phyloP scores from a whole-genome alignment of 2,113 vertebrate genomes.

The Leptobrachium leishanense region DNA sequence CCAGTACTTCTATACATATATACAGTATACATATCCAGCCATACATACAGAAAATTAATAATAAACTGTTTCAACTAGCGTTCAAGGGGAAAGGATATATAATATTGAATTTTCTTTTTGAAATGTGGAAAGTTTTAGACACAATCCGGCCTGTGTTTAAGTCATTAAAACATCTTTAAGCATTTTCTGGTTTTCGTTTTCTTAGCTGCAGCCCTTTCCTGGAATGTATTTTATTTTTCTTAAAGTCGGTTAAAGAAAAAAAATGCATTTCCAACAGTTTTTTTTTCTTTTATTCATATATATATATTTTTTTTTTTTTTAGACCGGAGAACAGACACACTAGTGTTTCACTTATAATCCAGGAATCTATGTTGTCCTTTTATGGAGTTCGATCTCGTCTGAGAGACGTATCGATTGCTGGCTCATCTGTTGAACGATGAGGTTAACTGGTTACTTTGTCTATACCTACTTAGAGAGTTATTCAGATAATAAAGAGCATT shows the following conservation, averaged over 20 bases:
- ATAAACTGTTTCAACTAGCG: constrained; percentile 21
- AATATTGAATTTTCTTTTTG: constrained; percentile 64
- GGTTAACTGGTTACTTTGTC: constrained; percentile 50
- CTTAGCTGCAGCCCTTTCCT: constrained; percentile 74
- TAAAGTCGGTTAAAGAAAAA: constrained; percentile 62
- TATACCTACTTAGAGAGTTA: constrained; percentile 47
- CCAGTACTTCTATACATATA: neutral
- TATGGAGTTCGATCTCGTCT: constrained; percentile 71
- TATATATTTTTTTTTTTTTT: constrained; percentile 14
- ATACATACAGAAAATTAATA: neutral
- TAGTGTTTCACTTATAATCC: constrained; percentile 73
- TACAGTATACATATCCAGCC: neutral
- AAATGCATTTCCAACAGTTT: constrained; percentile 64
- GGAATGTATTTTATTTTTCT: constrained; percentile 79
- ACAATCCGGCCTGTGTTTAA: constrained; percentile 81
- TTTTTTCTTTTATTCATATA: constrained; percentile 56
- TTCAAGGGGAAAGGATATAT: constrained; percentile 56
- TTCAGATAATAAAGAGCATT: constrained; percentile 1
- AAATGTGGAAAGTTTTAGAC: constrained; percentile 79
- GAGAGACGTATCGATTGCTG: constrained; percentile 61
- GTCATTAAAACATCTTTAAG: constrained; percentile 83
- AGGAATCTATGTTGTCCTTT: constrained; percentile 72
- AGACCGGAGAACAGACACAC: constrained; percentile 61
- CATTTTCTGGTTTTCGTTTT: constrained; percentile 79
- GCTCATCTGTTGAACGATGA: neutral